phyloP scores from a whole-genome alignment of 2,797 vertebrate species.

The Malacoraja senta region DNA sequence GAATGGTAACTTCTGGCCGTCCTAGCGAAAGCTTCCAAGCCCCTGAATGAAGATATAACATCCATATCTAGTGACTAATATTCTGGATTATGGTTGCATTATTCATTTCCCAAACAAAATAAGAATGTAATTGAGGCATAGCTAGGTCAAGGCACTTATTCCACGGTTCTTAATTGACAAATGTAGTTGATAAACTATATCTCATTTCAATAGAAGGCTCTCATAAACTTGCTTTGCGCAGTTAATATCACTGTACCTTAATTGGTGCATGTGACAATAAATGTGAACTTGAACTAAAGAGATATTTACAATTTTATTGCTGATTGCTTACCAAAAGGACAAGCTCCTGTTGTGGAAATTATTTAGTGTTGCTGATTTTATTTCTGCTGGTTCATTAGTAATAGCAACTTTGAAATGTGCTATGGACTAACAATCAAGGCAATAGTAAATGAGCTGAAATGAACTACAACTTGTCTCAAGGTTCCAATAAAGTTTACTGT shows the following conservation, averaged over 20 bases:
- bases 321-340: neutral
- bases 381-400: neutral
- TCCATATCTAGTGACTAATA: neutral
- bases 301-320: neutral
- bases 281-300: no score
- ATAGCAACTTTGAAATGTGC: neutral
- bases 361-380: neutral
- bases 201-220: neutral
- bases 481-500: conserved; percentile 7
- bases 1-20: no score
- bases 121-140: neutral
- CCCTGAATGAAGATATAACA: no score
- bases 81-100: neutral
- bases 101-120: neutral
- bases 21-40: no score
- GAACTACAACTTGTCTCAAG: neutral
- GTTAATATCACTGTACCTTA: no score
- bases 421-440: no score
- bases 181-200: neutral
- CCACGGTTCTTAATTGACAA: neutral
- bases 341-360: neutral
- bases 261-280: no score
- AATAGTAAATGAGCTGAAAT: conserved; percentile 9
- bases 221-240: neutral
- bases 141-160: neutral